These are phyloP conservation scores for Flexamia atlantica DNA, from an alignment of 2,888 invertebrate species.

Conservation along the genomic window DNA sequence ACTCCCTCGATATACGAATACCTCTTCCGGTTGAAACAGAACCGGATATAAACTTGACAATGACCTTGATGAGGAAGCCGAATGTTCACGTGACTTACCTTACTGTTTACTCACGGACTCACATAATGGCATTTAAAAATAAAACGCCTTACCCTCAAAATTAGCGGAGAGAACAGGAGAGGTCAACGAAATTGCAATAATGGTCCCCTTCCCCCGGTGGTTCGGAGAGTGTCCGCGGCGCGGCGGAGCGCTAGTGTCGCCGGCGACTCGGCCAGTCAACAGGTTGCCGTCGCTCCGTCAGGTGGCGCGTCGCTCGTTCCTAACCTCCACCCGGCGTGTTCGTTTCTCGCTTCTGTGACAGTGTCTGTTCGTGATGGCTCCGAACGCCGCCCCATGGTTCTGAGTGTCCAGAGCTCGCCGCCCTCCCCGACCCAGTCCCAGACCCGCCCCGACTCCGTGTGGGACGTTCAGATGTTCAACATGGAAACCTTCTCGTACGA, in stretches of 20 bases:
- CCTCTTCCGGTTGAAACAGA: too few relatives aligned
- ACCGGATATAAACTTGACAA: too few relatives aligned
- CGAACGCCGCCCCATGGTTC: slow-evolving; percentile 6
- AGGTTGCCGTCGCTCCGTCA: slow-evolving; percentile 18
- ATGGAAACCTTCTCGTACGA: slow-evolving; percentile 52
- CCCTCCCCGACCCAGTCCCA: background rate
- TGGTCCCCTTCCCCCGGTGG: background rate
- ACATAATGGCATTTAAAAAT: too few relatives aligned
- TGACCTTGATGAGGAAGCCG: too few relatives aligned
- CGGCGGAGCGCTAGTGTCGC: slow-evolving; percentile 30
- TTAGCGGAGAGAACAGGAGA: background rate
- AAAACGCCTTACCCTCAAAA: background rate
- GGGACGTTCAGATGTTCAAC: slow-evolving; percentile 52
- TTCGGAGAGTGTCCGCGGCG: slow-evolving; percentile 31
- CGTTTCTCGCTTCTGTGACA: background rate
- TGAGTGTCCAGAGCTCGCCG: slow-evolving; percentile 7
- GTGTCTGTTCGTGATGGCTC: slow-evolving; percentile 23
- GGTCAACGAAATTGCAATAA: background rate
- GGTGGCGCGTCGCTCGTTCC: background rate
- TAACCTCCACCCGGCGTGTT: slow-evolving; percentile 2
- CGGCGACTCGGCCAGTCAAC: slow-evolving; percentile 33
- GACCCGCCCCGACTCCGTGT: slow-evolving; percentile 12
- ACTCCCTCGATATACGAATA: too few relatives aligned
- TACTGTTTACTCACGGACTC: too few relatives aligned
- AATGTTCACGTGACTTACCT: too few relatives aligned